Evolutionary conservation across 2,888 invertebrate genomes (phyloP).

Genomic region (Pollenia amentaria): DNA sequence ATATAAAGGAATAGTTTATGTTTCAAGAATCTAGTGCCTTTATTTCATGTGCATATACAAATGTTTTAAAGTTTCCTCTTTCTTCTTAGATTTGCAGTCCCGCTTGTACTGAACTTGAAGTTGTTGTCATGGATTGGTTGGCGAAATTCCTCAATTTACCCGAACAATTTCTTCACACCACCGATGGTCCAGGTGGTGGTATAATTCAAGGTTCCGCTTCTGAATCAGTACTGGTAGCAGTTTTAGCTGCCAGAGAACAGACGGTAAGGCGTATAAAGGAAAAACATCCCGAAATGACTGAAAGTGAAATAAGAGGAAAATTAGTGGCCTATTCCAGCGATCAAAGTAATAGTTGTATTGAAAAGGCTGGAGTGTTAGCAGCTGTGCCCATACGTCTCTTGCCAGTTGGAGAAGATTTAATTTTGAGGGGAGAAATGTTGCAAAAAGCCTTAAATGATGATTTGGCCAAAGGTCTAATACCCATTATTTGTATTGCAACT

Average conservation of each 20-base stretch:
- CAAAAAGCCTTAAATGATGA: conserved; percentile 91
- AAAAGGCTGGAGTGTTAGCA: conserved; percentile 92
- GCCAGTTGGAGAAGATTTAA: conserved; percentile 88
- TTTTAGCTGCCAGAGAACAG: conserved; percentile 91
- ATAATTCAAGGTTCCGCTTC: conserved; percentile 96
- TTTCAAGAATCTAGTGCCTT: not conserved
- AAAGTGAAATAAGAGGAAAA: conserved; percentile 88
- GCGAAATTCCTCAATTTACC: conserved; percentile 94
- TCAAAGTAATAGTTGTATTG: conserved; percentile 95
- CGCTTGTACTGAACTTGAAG: conserved; percentile 96
- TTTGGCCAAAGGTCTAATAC: conserved; percentile 91
- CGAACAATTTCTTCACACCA: conserved; percentile 91
- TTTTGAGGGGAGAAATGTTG: conserved; percentile 89
- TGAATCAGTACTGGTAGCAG: conserved; percentile 93
- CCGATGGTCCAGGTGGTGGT: conserved; percentile 92
- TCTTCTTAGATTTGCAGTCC: conserved; percentile 89
- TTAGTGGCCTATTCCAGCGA: conserved; percentile 93
- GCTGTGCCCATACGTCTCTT: conserved; percentile 91
- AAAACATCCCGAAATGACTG: conserved; percentile 87
- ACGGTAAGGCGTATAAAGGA: conserved; percentile 86
- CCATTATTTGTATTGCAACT: conserved; percentile 93
- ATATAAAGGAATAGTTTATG: not conserved
- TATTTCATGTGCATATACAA: not conserved
- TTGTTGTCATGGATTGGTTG: conserved; percentile 96
- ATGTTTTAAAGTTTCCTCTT: conserved; percentile 10